Evolutionary conservation across 2,888 invertebrate species (phyloP).

Genomic region (Papilio demoleus): DNA sequence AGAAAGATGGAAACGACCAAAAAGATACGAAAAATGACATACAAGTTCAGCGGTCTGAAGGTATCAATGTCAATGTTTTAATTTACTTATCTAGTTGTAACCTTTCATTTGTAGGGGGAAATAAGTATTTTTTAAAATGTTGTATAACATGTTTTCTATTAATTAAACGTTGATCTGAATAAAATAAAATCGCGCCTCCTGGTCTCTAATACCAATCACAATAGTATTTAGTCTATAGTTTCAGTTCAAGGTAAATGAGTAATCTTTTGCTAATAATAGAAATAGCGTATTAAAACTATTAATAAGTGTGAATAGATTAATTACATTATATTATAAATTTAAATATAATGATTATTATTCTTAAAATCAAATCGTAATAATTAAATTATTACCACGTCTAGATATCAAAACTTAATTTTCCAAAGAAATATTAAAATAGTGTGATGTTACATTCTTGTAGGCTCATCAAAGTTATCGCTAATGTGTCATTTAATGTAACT

Average conservation of each 20-base stretch:
- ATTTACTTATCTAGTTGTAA: too few species aligned
- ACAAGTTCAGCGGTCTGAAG: conserved; percentile 49
- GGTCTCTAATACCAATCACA: conserved; percentile 24
- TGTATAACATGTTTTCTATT: background rate
- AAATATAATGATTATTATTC: background rate
- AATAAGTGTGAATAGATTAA: background rate
- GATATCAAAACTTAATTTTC: background rate
- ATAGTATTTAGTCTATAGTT: conserved; percentile 15
- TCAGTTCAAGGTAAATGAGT: conserved; percentile 33
- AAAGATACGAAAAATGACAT: conserved; percentile 53
- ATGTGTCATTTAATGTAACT: conserved; percentile 23
- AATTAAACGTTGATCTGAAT: too few species aligned
- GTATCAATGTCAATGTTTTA: too few species aligned
- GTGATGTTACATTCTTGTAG: background rate
- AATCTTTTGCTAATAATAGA: background rate
- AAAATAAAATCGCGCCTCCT: background rate
- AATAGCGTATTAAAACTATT: background rate
- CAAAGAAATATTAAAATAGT: background rate
- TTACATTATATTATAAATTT: background rate
- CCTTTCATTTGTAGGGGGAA: too few species aligned
- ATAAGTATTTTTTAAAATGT: too few species aligned
- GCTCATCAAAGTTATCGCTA: background rate
- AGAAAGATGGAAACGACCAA: conserved; percentile 50
- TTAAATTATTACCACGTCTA: background rate
- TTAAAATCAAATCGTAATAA: background rate